phyloP scores from a whole-genome alignment of 2,888 invertebrate species.

The Phortica okadai region DNA sequence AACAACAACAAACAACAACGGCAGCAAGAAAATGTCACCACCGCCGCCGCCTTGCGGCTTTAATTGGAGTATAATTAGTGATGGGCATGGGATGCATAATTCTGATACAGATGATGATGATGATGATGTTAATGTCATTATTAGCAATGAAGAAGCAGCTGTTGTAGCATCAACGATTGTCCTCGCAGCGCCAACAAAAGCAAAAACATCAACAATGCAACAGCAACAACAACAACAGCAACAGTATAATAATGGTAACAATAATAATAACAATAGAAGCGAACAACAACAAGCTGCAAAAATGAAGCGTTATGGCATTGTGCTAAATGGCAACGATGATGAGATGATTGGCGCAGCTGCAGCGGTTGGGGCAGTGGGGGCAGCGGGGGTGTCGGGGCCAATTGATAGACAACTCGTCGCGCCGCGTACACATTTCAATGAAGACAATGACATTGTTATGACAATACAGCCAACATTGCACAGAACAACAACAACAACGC shows the following conservation, averaged over 20 bases:
- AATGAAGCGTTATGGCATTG: conserved; percentile 75
- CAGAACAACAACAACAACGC: not conserved
- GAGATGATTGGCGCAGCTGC: not conserved
- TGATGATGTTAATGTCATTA: conserved; percentile 49
- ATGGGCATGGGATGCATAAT: conserved; percentile 63
- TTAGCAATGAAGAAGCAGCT: conserved; percentile 43
- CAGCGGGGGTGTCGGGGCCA: not conserved
- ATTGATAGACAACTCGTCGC: conserved; percentile 47
- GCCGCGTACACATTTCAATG: conserved; percentile 63
- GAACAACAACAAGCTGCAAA: conserved; percentile 59
- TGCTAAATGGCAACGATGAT: conserved; percentile 65
- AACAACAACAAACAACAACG: conserved; percentile 40
- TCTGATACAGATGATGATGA: conserved; percentile 71
- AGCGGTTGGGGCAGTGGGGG: not conserved
- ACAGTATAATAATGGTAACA: conserved; percentile 21
- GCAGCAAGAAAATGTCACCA: conserved; percentile 65
- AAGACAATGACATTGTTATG: conserved; percentile 68
- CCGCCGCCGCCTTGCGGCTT: conserved; percentile 72
- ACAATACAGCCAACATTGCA: conserved; percentile 55
- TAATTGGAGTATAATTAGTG: conserved; percentile 74
- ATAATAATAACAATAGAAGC: conserved; percentile 39
- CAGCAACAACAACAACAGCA: conserved; percentile 50
- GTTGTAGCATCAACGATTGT: conserved; percentile 14
- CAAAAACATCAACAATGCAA: conserved; percentile 42
- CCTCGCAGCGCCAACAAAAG: conserved; percentile 27